Conservation (phyloP, 2,113 vertebrate genomes). For the Lycaon pictus region DNA sequence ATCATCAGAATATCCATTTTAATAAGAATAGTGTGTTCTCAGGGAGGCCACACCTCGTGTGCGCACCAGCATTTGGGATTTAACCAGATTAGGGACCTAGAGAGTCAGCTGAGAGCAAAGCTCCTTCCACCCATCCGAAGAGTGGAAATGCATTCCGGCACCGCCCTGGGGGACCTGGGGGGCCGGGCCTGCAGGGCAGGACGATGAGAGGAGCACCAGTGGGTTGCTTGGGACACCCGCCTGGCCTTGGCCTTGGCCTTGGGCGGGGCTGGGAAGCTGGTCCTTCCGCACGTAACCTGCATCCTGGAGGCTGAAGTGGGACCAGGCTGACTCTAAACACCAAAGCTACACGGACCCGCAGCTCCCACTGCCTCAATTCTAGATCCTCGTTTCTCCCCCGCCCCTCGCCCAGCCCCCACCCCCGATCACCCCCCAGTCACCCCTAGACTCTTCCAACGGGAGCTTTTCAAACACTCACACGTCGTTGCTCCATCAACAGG, state of each 20-base stretch:
- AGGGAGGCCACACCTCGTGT: not conserved
- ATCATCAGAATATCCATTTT: not conserved
- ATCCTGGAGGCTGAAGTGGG: not conserved
- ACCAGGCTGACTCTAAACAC: not conserved
- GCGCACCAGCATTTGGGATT: not conserved
- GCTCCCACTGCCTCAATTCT: not conserved
- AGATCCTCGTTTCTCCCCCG: not conserved
- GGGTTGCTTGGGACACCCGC: not conserved
- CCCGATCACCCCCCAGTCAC: not conserved
- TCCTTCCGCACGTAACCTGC: accelerated
- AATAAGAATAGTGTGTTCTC: not conserved
- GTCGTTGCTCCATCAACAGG: not conserved
- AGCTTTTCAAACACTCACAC: not conserved
- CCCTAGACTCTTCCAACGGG: not conserved
- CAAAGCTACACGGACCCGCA: not conserved
- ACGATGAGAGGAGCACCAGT: not conserved
- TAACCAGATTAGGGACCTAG: not conserved
- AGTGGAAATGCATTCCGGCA: not conserved
- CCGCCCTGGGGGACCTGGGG: no score
- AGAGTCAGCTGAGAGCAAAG: not conserved
- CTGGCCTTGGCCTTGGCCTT: not conserved
- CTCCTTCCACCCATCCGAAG: not conserved
- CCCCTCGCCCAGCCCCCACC: not conserved
- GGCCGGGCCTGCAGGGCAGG: not conserved
- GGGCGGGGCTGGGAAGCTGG: not conserved